Evolutionary conservation across 2,113 vertebrate species (phyloP).

Genomic region (Lepus americanus): DNA sequence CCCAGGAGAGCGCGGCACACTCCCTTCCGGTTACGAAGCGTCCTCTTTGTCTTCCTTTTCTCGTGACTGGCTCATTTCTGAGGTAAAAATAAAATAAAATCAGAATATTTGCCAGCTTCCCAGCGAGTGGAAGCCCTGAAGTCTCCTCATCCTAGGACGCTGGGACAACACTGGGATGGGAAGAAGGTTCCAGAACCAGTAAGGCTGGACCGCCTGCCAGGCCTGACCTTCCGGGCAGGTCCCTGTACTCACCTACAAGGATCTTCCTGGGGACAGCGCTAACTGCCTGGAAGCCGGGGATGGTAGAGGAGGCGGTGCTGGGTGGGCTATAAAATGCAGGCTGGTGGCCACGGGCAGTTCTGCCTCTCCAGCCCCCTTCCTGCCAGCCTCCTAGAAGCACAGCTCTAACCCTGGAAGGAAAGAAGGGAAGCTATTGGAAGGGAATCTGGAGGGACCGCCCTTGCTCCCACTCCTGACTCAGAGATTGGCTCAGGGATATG

Average conservation of each 20-base stretch:
- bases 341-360: neutral
- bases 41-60: neutral
- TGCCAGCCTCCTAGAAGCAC: neutral
- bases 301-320: neutral
- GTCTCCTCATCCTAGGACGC: neutral
- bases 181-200: constrained; percentile 1
- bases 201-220: neutral
- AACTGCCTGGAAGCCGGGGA: neutral
- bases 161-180: neutral
- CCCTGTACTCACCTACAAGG: neutral
- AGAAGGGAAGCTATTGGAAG: neutral
- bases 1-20: neutral
- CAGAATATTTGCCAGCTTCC: neutral
- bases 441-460: neutral
- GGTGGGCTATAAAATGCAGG: neutral
- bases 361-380: neutral
- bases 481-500: neutral
- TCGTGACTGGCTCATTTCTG: neutral
- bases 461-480: neutral
- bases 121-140: neutral
- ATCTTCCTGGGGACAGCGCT: neutral
- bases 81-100: constrained; percentile 19
- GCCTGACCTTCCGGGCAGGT: neutral
- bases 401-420: neutral
- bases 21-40: neutral